phyloP scores from a whole-genome alignment of 1,140 invertebrate species.

The Ooceraea biroi region DNA sequence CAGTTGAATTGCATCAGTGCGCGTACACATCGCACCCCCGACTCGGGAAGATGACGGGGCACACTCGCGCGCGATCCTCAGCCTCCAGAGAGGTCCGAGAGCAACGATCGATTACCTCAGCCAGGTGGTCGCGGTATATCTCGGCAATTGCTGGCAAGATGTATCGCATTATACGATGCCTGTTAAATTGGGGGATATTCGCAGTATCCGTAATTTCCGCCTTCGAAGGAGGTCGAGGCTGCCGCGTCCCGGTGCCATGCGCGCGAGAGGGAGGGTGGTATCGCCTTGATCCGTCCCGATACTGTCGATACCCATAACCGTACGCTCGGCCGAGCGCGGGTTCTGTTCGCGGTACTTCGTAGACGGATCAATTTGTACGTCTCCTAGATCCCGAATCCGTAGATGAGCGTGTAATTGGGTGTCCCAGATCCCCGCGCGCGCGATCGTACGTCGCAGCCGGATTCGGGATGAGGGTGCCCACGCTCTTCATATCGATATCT shows the following conservation, averaged over 20 bases:
- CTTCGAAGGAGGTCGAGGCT: constrained; percentile 25
- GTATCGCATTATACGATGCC: constrained; percentile 49
- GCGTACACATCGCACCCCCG: too few species aligned
- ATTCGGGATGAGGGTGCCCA: constrained; percentile 47
- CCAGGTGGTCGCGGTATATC: constrained; percentile 34
- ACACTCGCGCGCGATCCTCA: neutral
- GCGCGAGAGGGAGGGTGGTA: neutral
- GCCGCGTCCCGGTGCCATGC: constrained; percentile 5
- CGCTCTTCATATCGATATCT: constrained; percentile 80
- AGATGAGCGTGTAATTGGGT: constrained; percentile 83
- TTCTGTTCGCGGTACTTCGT: constrained; percentile 69
- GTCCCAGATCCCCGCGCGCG: constrained; percentile 77
- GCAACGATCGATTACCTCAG: constrained; percentile 37
- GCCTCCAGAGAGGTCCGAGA: constrained; percentile 1
- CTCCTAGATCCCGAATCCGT: constrained; percentile 80
- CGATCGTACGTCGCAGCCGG: constrained; percentile 30
- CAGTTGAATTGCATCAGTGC: too few species aligned
- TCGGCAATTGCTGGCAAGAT: constrained; percentile 32
- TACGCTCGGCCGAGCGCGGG: constrained; percentile 29
- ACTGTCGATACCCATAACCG: constrained; percentile 59
- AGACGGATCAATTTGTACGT: constrained; percentile 82
- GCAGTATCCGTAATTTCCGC: constrained; percentile 51
- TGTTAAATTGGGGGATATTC: constrained; percentile 55
- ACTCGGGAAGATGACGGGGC: neutral
- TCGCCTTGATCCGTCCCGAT: constrained; percentile 36